Conservation (phyloP, 2,888 invertebrate species). For the Agrochola circellaris region DNA sequence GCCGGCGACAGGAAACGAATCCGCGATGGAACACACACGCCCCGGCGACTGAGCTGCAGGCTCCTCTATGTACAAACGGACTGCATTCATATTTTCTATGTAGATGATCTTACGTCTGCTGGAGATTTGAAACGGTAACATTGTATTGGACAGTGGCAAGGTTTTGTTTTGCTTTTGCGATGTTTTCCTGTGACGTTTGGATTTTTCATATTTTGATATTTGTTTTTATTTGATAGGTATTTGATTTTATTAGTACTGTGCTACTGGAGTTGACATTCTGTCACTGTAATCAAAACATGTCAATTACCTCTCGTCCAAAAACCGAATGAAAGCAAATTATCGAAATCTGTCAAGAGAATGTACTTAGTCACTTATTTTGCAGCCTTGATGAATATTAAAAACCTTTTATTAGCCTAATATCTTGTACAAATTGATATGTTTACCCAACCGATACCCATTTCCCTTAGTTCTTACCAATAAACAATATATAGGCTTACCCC, state of each 20-base stretch:
- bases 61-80: constrained; percentile 15
- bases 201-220: background rate
- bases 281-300: background rate
- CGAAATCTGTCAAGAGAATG: background rate
- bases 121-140: constrained; percentile 14
- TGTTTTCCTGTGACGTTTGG: background rate
- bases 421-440: background rate
- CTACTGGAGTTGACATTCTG: background rate
- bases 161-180: background rate
- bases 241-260: background rate
- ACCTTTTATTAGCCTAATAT: background rate
- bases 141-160: background rate
- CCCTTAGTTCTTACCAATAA: background rate
- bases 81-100: constrained; percentile 26
- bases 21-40: constrained; percentile 62
- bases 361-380: background rate
- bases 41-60: constrained; percentile 59
- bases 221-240: background rate
- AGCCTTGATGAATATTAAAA: background rate
- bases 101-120: constrained; percentile 33
- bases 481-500: constrained; percentile 27
- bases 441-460: background rate
- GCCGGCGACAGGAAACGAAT: constrained; percentile 71
- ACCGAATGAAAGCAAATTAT: background rate
- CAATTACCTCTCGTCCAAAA: too few species aligned